Evolutionary conservation across 2,797 vertebrate genomes (phyloP).

Genomic region (Falco rusticolus): DNA sequence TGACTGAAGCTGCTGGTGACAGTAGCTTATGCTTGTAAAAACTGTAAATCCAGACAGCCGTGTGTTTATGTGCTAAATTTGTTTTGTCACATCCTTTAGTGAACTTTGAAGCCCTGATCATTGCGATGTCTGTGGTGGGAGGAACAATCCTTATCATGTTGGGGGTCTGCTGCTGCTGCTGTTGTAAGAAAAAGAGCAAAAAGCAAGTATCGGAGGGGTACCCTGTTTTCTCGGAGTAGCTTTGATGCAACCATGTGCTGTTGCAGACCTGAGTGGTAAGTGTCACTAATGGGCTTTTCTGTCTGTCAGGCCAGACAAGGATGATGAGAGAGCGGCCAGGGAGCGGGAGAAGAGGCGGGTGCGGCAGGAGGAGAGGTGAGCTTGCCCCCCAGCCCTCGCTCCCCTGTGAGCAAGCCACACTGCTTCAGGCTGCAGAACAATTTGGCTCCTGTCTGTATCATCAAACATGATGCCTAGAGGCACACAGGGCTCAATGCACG

Average conservation of each 20-base stretch:
- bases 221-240: not conserved
- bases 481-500: accelerated
- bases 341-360: slow-evolving; percentile 81
- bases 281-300: not conserved
- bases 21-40: not conserved
- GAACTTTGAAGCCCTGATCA: slow-evolving; percentile 93
- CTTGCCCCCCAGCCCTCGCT: not conserved
- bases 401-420: not conserved
- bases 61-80: not conserved
- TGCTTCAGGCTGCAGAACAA: not conserved
- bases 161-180: slow-evolving; percentile 86
- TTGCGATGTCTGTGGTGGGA: slow-evolving; percentile 86
- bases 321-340: slow-evolving; percentile 79
- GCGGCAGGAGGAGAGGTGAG: slow-evolving; percentile 89
- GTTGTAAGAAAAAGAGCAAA: slow-evolving; percentile 79
- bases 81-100: slow-evolving; percentile 74
- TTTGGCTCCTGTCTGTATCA: not conserved
- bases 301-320: slow-evolving; percentile 76
- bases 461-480: accelerated
- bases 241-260: not conserved
- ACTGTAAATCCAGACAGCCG: not conserved
- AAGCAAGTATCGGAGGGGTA: slow-evolving; percentile 73
- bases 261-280: not conserved
- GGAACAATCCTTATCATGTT: slow-evolving; percentile 81
- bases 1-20: not conserved